A percentile compares a stretch with the other conserved stretches of the same genome.
These are phyloP conservation scores for Acronicta alni DNA, from an alignment of 2,888 invertebrate genomes.

Conservation along the genomic window DNA sequence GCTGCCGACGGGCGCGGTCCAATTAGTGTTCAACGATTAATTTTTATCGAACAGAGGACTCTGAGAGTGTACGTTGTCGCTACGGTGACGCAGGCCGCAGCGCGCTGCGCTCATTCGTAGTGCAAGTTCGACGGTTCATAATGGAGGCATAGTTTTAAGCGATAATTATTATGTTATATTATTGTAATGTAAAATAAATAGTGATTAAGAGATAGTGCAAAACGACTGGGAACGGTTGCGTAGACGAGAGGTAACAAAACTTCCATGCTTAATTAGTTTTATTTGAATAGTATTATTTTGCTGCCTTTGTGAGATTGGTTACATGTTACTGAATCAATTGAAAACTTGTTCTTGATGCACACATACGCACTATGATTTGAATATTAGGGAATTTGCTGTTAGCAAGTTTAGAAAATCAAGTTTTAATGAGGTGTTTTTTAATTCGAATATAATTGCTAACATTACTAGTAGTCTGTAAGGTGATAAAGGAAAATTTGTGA, in stretches of 20 bases:
- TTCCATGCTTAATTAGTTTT: constrained; percentile 64
- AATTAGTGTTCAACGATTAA: constrained; percentile 84
- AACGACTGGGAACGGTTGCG: constrained; percentile 87
- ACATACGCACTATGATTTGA: constrained; percentile 36
- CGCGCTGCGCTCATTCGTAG: constrained; percentile 66
- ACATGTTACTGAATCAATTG: constrained; percentile 50
- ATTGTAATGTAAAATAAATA: constrained; percentile 82
- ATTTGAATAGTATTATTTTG: constrained; percentile 62
- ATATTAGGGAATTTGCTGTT: constrained; percentile 38
- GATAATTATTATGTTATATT: constrained; percentile 83
- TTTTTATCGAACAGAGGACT: constrained; percentile 79
- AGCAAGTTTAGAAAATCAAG: constrained; percentile 32
- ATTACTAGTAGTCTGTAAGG: constrained; percentile 49
- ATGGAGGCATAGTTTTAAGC: constrained; percentile 82
- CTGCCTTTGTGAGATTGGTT: constrained; percentile 65
- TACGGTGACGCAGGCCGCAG: constrained; percentile 69
- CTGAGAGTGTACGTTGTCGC: constrained; percentile 71
- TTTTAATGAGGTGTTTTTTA: constrained; percentile 26
- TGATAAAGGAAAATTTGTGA: constrained; percentile 62
- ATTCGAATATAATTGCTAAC: constrained; percentile 51
- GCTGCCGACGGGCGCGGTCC: constrained; percentile 85
- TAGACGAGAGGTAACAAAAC: constrained; percentile 60
- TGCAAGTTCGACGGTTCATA: constrained; percentile 74
- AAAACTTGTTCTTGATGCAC: constrained; percentile 47
- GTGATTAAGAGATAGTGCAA: constrained; percentile 87